Conservation (phyloP, 2,797 vertebrate species). For the Vipera latastei region DNA sequence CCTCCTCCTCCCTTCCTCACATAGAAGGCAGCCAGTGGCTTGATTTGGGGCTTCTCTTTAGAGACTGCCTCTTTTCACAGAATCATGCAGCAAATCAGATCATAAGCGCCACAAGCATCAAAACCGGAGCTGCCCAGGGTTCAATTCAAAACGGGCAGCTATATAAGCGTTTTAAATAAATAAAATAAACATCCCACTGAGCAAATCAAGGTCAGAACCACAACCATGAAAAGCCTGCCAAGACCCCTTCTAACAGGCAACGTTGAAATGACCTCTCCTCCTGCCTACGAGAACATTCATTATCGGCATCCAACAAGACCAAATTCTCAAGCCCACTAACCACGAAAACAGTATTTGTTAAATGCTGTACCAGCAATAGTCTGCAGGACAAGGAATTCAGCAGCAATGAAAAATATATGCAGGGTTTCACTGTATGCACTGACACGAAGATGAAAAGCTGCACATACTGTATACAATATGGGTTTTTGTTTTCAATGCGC, state of each 20-base stretch:
- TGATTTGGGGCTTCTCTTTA: constrained; percentile 6
- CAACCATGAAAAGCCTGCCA: constrained; percentile 53
- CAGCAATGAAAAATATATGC: constrained; percentile 22
- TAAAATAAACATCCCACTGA: constrained; percentile 42
- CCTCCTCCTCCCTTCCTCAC: background rate
- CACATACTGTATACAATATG: background rate
- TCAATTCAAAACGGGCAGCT: background rate
- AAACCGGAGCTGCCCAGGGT: background rate
- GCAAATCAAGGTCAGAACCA: constrained; percentile 73
- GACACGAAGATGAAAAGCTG: constrained; percentile 25
- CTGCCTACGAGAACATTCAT: constrained; percentile 21
- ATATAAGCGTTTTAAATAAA: background rate
- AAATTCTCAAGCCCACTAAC: constrained; percentile 26
- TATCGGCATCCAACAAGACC: background rate
- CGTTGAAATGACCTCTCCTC: constrained; percentile 18
- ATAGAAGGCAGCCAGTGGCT: constrained; percentile 4
- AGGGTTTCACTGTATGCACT: background rate
- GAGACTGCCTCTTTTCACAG: constrained; percentile 40
- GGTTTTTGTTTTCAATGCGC: constrained; percentile 2
- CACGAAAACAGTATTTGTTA: constrained; percentile 17
- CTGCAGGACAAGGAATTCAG: constrained; percentile 9
- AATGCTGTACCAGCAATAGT: background rate
- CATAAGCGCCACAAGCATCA: constrained; percentile 34
- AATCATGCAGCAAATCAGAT: constrained; percentile 66
- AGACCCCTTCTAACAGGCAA: constrained; percentile 44